Base-by-base conservation (phyloP, 2,888 invertebrate genomes). In the Exephanes ischioxanthus region DNA sequence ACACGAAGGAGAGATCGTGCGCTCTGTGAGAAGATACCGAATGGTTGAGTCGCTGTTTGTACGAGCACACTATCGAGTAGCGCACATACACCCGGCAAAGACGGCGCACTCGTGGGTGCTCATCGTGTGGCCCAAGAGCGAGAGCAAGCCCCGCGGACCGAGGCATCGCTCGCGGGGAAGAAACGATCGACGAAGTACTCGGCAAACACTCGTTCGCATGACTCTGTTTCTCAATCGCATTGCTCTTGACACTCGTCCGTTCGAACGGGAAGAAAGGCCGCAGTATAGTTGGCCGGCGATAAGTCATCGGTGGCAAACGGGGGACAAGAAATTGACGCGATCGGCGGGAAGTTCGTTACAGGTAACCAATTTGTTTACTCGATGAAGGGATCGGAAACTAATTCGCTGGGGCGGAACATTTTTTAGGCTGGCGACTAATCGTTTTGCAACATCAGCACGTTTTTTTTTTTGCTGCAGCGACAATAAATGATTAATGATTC, bases 211-310 rank as follows among this genome's bases (percentile, higher is more conserved):
- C 80, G 22, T 88, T 83, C 37, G 78, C 55, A 83, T 85, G 87
- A 87, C 88, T 83, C 66, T 90, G 89, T 90, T 91, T 89, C 90
- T 90, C 90, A 91, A 90, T 90, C 87, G 84, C 75, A 71, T 75
- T 73, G 53, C 85, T 85, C 87, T 87, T 80, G 86, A 85, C 84
- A 77, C 86, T 87, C 85, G 83, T 3, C 41, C 41, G 67, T 19
- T 37, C 66, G 51, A 4, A 41, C 14, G 30, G 19, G 7, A 45
- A 30, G 30, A 37, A 72, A 19, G 33, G 14, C n/a, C 14, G 51
- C 48, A 51, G 75, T 51, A 14, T 51, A 26, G 22, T 58, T 58
- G 58, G 58, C 58, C 22, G 26, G 22, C 11, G 22, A 58, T 48
- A 48, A 48, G 45, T 16, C 45, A 48, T 48, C 45, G 45, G 58